These are phyloP conservation scores for Laterallus jamaicensis DNA, from an alignment of 2,113 vertebrate genomes.

Conservation along the genomic window DNA sequence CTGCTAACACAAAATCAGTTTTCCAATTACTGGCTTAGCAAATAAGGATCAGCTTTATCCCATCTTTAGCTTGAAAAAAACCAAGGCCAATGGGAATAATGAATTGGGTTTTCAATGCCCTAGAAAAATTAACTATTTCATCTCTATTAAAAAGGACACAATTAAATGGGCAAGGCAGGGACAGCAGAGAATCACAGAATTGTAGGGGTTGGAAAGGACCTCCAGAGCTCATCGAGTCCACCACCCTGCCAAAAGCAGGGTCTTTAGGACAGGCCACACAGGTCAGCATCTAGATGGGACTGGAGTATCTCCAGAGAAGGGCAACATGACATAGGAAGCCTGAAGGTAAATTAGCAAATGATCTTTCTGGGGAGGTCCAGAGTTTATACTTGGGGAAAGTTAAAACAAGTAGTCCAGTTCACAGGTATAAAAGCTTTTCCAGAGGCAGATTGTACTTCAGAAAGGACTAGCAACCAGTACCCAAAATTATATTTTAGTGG, in stretches of 20 bases:
- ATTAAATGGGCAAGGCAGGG: background rate
- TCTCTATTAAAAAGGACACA: background rate
- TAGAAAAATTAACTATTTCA: background rate
- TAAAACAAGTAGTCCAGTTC: background rate
- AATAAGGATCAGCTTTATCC: background rate
- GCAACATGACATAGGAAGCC: background rate
- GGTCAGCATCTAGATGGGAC: no score
- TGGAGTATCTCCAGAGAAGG: no score
- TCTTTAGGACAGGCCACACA: no score
- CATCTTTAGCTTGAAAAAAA: background rate
- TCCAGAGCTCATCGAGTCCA: no score
- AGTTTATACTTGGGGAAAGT: background rate
- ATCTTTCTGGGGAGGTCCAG: background rate
- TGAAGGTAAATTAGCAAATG: background rate
- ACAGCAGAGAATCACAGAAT: background rate
- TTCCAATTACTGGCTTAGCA: background rate
- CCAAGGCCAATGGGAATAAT: background rate
- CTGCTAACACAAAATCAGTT: slow-evolving; percentile 16
- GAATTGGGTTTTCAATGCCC: background rate
- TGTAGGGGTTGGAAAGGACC: background rate
- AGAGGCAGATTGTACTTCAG: background rate
- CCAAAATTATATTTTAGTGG: background rate
- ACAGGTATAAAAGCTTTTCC: background rate
- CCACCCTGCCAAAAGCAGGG: no score
- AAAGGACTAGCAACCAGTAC: background rate